Evolutionary conservation across 2,797 vertebrate genomes (phyloP), one percentile per base, ranked within the genome.

Genomic region (Microtus californicus): DNA sequence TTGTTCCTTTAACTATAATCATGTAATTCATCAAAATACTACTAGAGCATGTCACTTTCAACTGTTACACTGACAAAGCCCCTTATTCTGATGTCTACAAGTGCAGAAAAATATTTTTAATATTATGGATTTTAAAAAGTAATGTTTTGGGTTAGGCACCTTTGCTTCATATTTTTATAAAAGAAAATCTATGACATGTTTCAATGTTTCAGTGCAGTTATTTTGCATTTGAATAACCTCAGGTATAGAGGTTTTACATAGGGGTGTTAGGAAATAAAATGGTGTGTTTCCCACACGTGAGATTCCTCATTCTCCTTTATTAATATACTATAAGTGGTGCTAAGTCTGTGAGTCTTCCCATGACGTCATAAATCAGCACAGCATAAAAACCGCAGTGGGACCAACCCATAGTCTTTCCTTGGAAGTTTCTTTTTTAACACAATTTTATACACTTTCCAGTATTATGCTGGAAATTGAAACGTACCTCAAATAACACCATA

Each of bases 1-100:
- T 98, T 99, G 98, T 99, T 99, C 99, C 99, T 99, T 99, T 99
- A 99, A 98, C 98, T 99, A 98, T 99, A 99, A 99, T 99, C 99
- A 98, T 98, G 99, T 99, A 99, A 99, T 99, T 99, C 98, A 99
- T 99, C 99, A 99, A 99, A 99, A 99, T 97, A 98, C 98, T 98
- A 98, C 98, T 98, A 98, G 98, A 99, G 98, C 98, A 98, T 98
- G 98, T 99, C 98, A 98, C 97, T 98, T 97, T 98, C 98, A 98
- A 98, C 98, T 98, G 98, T 98, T 98, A 98, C 98, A 98, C 98
- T 99, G 99, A 99, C 98, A 98, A 79, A 98, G 98, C 97, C 98
- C 98, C 98, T 98, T 98, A 98, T 98, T 98, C 97, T 98, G 98
- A 98, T 97, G 98, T 95, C 97, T 95, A 97, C 40, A 96, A 98